Evolutionary conservation across 2,113 vertebrate genomes (phyloP).

Genomic region (Corvus moneduloides): DNA sequence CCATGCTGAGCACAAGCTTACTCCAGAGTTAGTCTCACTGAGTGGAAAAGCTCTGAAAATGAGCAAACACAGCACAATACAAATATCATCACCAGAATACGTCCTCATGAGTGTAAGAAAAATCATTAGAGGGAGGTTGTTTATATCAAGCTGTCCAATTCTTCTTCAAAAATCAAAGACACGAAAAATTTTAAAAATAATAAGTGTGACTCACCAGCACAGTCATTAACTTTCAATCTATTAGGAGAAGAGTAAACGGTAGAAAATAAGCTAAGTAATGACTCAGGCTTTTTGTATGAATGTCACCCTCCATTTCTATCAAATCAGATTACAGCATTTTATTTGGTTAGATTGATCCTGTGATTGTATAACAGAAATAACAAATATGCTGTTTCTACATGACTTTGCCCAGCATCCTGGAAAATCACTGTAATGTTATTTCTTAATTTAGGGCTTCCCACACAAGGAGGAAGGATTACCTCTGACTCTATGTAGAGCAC

Average conservation of each 20-base stretch:
- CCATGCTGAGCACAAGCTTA: neutral
- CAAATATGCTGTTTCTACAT: neutral
- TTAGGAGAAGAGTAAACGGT: neutral
- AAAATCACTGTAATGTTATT: slow-evolving; percentile 27
- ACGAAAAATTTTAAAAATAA: neutral
- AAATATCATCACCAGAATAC: neutral
- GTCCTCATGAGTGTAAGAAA: neutral
- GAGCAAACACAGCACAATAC: neutral
- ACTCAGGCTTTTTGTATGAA: slow-evolving; percentile 25
- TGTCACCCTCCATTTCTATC: neutral
- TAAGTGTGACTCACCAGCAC: neutral
- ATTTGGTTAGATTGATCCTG: slow-evolving; percentile 11
- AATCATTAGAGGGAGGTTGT: neutral
- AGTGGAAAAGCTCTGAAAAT: neutral
- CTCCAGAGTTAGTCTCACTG: neutral
- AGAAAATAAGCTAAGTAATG: neutral
- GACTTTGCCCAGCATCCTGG: slow-evolving; percentile 13
- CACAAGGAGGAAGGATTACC: neutral
- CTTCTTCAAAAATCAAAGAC: neutral
- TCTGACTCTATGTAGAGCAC: neutral
- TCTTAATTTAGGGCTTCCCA: slow-evolving; percentile 18
- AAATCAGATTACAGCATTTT: neutral
- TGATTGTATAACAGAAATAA: slow-evolving; percentile 8
- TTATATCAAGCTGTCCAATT: neutral
- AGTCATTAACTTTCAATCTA: neutral